Evolutionary conservation across 1,140 invertebrate species (phyloP).

Genomic region (Aphelinus atriplicis): DNA sequence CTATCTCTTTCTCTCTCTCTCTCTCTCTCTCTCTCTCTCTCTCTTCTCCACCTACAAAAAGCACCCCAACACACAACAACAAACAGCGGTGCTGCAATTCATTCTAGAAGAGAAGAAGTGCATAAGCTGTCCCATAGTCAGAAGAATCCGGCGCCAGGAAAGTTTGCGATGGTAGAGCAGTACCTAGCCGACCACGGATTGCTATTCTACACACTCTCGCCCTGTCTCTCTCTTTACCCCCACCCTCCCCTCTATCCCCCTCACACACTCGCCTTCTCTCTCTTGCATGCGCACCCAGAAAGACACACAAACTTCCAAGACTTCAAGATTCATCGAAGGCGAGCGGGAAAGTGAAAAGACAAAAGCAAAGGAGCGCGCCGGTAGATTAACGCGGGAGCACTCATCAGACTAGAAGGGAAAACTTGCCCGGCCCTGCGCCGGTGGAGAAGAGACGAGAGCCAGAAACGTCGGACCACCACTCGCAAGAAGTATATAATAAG

Average conservation of each 20-base stretch:
- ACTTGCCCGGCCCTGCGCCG: slow-evolving; percentile 12
- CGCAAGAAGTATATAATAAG: slow-evolving; percentile 29
- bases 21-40: neutral
- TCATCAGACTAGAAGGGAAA: slow-evolving; percentile 39
- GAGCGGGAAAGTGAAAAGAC: slow-evolving; percentile 15
- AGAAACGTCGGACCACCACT: neutral
- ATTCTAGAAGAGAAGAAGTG: slow-evolving; percentile 8
- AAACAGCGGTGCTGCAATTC: slow-evolving; percentile 3
- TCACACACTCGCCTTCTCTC: neutral
- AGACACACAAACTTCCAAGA: slow-evolving; percentile 9
- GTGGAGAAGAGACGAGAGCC: slow-evolving; percentile 6
- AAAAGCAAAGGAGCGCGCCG: slow-evolving; percentile 10
- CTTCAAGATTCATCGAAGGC: slow-evolving; percentile 30
- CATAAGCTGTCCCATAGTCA: slow-evolving; percentile 5
- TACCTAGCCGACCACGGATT: neutral
- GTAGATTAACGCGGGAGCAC: slow-evolving; percentile 24
- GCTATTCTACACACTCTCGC: no score
- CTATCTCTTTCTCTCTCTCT: no score
- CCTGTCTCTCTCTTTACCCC: no score
- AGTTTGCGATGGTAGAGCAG: neutral
- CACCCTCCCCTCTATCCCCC: no score
- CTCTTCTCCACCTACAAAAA: neutral
- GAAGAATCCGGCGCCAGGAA: slow-evolving; percentile 28
- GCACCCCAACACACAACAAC: neutral
- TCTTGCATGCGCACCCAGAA: neutral